Base-by-base conservation (phyloP, 2,113 vertebrate genomes). In the Cromileptes altivelis region DNA sequence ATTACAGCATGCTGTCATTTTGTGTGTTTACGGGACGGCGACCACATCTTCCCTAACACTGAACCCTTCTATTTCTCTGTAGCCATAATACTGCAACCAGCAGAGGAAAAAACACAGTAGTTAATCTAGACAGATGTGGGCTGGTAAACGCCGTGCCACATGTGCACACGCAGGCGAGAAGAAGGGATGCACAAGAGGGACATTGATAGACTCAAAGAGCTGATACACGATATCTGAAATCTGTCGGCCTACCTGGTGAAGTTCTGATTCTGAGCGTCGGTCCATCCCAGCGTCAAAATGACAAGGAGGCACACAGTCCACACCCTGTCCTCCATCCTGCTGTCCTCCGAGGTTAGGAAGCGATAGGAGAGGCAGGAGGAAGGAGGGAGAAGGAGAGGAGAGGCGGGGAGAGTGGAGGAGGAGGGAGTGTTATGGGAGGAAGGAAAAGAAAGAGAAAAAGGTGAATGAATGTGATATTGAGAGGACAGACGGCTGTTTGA, bases 311-410 rank as follows among this genome's bases (percentile, higher is more conserved):
- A 90, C 71, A 85, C 80, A 61, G 76, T 84, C 90, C 92, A 89
- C 88, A 90, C 85, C 73, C 87, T 81, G 89, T 63, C 77, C 88
- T 88, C 91, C 93, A 94, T 95, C 89, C 84, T 92, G 92, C 84
- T 78, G 83, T 74, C 88, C 81, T 83, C 33, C 42, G 76, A 77
- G 76, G 62, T 89, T 64, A 80, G 86, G 89, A 86, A 23, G 80
- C 76, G 82, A 87, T 21, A 37, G 74, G 78, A 81, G 82, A 75
- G 57, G 70, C 42, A 4, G 61, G 64, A 88, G 82, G 47, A 57
- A 77, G 25, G 52, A 19, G 74, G 83, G 19, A 64, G 72, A 30
- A 21, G 56, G 70, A 60, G 56, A 58, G 58, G 23, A 21, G 33
- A 37, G 25, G 63, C 12, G 18, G 58, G 71, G 80, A 30, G 62